Base-by-base conservation (phyloP, 2,888 invertebrate species). In the Panzeria rudis region DNA sequence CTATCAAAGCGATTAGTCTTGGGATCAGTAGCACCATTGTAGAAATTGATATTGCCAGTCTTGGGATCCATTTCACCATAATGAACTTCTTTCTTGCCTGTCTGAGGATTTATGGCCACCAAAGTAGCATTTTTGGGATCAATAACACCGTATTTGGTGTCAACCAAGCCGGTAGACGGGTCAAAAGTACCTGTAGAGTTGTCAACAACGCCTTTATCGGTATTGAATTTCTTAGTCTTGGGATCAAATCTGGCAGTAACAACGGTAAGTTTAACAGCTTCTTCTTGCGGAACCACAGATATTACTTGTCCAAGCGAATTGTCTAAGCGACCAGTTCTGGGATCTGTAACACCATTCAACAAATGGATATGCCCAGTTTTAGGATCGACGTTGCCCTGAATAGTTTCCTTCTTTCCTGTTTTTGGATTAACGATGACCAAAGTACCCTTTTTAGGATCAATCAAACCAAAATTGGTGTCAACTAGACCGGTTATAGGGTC, bases 91-190 rank as follows among this genome's bases (percentile, higher is more conserved):
- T 94, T 94, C 87, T 95, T 95, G 41, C 95, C 95, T 0, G 94
- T 93, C 23, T 94, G 89, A 5, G 94, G 94, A 86, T 95, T 95
- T 35, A 94, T 93, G 0, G 95, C 93, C 56, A 95, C 93, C 71
- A 96, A 93, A 29, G 94, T 94, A n/a, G 95, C 95, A 78, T 94
- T 95, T 87, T 94, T 94, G 0, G 95, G 95, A 91, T 96, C 95
- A 84, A 96, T 94, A 3, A 95, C 93, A 41, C 96, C 96, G 87
- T 95, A 95, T 91, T 95, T 95, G 4, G 95, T 95, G 91, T 93
- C 94, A 0, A 91, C 92, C 0, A 93, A 93, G 0, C 93, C 93
- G 68, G 93, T 93, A 15, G 77, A 86, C 3, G 83, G 87, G 5
- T 84, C 88, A 13, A 87, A 87, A 79, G 93, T 94, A 50, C 95